Conservation (phyloP, 2,888 invertebrate species). For the Drosophila kanekoi region DNA sequence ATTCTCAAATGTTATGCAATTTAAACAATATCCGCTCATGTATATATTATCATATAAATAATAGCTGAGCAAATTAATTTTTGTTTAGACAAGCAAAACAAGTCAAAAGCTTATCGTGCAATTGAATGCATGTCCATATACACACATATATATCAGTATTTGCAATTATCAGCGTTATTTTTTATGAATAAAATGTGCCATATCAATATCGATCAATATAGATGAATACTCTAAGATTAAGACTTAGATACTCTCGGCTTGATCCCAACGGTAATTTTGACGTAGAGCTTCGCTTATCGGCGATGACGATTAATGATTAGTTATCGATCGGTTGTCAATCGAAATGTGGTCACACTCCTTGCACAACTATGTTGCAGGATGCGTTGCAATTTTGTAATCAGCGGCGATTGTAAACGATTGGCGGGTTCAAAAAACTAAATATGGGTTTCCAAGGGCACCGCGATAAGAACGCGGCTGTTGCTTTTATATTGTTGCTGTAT, state of each 20-base stretch:
- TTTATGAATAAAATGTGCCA: slow-evolving; percentile 5
- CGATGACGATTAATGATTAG: background rate
- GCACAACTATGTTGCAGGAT: slow-evolving; percentile 47
- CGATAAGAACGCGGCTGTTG: slow-evolving; percentile 31
- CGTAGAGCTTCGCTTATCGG: background rate
- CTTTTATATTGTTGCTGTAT: slow-evolving; percentile 3
- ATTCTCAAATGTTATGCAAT: slow-evolving; percentile 9
- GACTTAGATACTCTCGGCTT: too few relatives aligned
- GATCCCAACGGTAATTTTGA: background rate
- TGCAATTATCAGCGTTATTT: background rate
- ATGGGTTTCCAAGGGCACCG: slow-evolving; percentile 44
- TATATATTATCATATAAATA: background rate
- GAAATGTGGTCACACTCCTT: background rate
- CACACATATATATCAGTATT: background rate
- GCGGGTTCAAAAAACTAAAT: slow-evolving; percentile 62
- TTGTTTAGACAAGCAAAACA: slow-evolving; percentile 23
- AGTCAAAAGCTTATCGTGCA: slow-evolving; percentile 1
- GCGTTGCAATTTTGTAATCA: slow-evolving; percentile 28
- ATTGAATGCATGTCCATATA: background rate
- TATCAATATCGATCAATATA: background rate
- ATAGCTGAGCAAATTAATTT: background rate
- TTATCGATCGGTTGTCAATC: background rate
- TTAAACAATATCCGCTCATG: background rate
- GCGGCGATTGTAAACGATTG: slow-evolving; percentile 21
- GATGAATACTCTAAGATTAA: background rate